These are phyloP conservation scores for Zophobas morio DNA, from an alignment of 1,140 invertebrate species.

Conservation along the genomic window DNA sequence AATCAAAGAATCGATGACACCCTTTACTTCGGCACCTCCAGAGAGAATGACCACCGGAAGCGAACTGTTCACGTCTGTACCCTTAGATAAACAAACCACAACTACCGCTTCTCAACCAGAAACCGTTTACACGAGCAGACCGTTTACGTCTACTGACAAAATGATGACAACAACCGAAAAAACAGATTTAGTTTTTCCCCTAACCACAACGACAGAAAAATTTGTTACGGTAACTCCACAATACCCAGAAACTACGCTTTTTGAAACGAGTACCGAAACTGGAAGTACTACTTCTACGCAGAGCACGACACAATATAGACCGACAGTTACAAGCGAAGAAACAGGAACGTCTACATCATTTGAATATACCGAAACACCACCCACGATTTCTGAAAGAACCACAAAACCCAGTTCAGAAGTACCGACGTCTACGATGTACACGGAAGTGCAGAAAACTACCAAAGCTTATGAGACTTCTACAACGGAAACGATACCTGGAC, in stretches of 20 bases:
- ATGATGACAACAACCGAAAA: conserved; percentile 57
- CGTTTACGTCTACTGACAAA: neutral
- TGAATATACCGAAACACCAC: too few relatives aligned
- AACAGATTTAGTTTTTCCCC: conserved; percentile 62
- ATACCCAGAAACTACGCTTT: conserved; percentile 62
- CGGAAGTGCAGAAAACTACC: too few relatives aligned
- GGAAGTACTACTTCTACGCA: too few relatives aligned
- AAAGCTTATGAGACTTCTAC: too few relatives aligned
- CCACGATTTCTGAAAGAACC: too few relatives aligned
- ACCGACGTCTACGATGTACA: too few relatives aligned
- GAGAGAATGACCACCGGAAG: conserved; percentile 20
- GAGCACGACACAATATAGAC: too few relatives aligned
- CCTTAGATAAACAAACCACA: conserved; percentile 19
- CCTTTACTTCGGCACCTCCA: conserved; percentile 41
- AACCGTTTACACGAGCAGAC: conserved; percentile 32
- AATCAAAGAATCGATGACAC: conserved; percentile 31
- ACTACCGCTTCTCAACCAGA: neutral
- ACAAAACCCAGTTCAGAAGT: too few relatives aligned
- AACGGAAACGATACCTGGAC: too few relatives aligned
- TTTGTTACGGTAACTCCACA: conserved; percentile 69
- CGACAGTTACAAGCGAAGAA: too few relatives aligned
- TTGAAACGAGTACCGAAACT: conserved; percentile 49
- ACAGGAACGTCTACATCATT: too few relatives aligned
- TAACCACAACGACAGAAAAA: conserved; percentile 67
- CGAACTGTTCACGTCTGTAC: conserved; percentile 31